Evolutionary conservation across 1,140 invertebrate genomes (phyloP), one percentile per base, ranked within the genome.

Genomic region (Zaprionus africanus): DNA sequence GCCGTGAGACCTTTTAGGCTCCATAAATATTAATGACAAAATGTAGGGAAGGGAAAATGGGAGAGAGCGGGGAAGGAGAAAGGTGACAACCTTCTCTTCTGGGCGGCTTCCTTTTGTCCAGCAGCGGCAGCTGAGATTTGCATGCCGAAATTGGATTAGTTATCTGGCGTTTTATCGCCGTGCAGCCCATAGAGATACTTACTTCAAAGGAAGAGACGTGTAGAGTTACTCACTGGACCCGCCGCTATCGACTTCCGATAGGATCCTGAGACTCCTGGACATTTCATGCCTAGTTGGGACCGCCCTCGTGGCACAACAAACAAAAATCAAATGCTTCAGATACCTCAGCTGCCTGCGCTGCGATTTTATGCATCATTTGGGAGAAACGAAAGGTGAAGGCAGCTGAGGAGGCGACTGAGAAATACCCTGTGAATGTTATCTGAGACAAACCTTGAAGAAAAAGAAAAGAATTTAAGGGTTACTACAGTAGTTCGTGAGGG

Each of bases 191-290:
- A 34, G 31, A 11, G 31, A 34, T 34, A 11, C 31, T 34, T 11
- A 65, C 58, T 88, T 87, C 81, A 88, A 88, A 88, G 81, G 81
- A 84, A 90, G 78, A 63, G 60, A 66, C 70, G 67, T 76, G 81
- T 88, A 67, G 81, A 66, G 81, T 88, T 90, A 88, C 76, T 58
- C 46, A 28, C 46, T 56, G 22, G 43, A 46, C 19, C 5, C 36
- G 60, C 38, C 49, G 84, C 66, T 84, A 88, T 90, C 85, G 69
- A 79, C 84, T 88, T 88, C 84, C 84, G 85, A 87, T 88, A 84
- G 85, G 79, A 73, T 62, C 49, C 76, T 78, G 79, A 71, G 71
- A 76, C 76, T 62, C 54, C 76, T 78, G 79, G 85, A 88, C 79
- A 90, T 90, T 90, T 90, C 86, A 90, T 77, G 85, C 61, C 65